Evolutionary conservation across 2,797 vertebrate species (phyloP), one percentile per base, ranked within the genome.

Genomic region (Naso thynnoides): DNA sequence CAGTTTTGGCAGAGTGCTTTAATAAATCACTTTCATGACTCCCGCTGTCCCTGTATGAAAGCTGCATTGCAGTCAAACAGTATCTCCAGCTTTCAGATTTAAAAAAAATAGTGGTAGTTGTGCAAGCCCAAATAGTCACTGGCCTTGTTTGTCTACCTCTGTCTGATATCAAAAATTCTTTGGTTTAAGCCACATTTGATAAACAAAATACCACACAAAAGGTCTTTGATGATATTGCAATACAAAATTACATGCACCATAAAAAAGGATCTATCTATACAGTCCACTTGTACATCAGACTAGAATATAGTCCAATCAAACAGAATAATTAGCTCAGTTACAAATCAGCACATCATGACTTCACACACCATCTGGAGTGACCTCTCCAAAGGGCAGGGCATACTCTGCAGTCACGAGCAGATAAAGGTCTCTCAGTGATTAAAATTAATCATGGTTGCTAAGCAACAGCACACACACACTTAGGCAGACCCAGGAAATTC

Each of bases 371-470:
- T 73, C 33, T 56, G 14, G 24, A 39, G 19, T 86, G 82, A 90
- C 88, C 91, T 87, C 71, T 48, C 38, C 26, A 45, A 77, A 88
- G 79, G 84, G 79, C 76, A 78, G 67, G 63, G 27, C 72, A 67
- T 44, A 36, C 57, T 55, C 50, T 54, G 48, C 62, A 66, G 70
- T 75, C 63, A 57, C n/a, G 8, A 59, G 49, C 67, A 87, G 83
- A 90, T 87, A 88, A 88, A 76, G 56, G 66, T 82, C 66, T 78
- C 54, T 24, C n/a, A 2, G 78, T 81, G 41, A 81, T 86, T 85
- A 76, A 75, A 81, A 50, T 29, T 86, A 79, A 91, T 89, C 82
- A 88, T 53, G 8, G 90, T 90, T 88, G 86, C 89, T 69, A 71
- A 66, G 91, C 78, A 88, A 91, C 88, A 81, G 65, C 71, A 72